These are phyloP conservation scores for Microtus ochrogaster DNA, from an alignment of 2,113 vertebrate species.

Conservation along the genomic window DNA sequence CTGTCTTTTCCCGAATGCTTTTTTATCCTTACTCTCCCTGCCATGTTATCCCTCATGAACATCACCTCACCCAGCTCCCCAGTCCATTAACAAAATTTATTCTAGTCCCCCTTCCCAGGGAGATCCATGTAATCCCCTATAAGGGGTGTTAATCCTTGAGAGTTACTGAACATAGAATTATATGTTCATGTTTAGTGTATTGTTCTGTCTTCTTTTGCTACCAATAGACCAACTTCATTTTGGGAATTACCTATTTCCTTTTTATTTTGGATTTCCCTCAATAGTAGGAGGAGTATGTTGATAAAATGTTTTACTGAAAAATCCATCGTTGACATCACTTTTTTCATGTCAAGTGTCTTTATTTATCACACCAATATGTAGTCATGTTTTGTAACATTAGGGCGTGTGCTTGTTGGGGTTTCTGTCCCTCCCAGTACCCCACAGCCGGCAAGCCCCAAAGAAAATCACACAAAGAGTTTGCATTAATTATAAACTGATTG, in stretches of 20 bases:
- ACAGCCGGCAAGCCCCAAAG: too few species aligned
- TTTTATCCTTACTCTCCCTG: neutral
- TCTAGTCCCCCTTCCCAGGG: neutral
- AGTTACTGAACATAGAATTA: neutral
- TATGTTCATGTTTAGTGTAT: neutral
- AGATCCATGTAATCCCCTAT: neutral
- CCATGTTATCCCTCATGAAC: neutral
- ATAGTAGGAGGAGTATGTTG: neutral
- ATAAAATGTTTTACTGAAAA: neutral
- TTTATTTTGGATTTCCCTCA: neutral
- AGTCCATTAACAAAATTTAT: neutral
- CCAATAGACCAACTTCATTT: neutral
- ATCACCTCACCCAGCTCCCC: neutral
- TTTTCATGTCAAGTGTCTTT: neutral
- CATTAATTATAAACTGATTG: too few species aligned
- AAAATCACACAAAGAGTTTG: too few species aligned
- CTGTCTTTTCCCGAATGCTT: neutral
- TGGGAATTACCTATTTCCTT: neutral
- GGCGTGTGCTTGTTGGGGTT: too few species aligned
- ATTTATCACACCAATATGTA: constrained; percentile 12
- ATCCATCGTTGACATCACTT: neutral
- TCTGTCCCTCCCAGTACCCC: too few species aligned
- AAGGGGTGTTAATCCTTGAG: neutral
- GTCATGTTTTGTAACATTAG: neutral
- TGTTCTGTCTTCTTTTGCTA: neutral